Evolutionary conservation across 2,797 vertebrate genomes (phyloP).

Genomic region (Propithecus deckenii): DNA sequence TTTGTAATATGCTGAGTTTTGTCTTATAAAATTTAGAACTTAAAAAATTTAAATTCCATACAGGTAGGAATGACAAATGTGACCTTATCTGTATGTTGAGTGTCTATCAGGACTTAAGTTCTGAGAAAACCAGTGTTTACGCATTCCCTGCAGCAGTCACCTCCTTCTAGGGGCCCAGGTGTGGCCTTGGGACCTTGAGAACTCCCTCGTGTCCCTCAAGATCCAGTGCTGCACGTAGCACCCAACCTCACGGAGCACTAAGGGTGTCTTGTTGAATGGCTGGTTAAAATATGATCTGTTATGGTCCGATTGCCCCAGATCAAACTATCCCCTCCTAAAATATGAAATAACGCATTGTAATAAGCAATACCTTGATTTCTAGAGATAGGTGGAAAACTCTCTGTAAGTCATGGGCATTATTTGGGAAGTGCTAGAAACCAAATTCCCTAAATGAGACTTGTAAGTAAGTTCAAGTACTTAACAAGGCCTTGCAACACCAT

Average conservation of each 20-base stretch:
- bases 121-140: background rate
- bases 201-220: background rate
- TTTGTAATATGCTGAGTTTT: background rate
- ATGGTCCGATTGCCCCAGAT: background rate
- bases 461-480: background rate
- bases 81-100: background rate
- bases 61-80: background rate
- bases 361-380: background rate
- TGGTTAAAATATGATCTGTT: background rate
- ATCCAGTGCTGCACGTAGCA: background rate
- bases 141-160: background rate
- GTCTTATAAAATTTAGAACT: conserved; percentile 1
- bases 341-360: background rate
- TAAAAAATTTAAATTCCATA: background rate
- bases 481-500: background rate
- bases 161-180: background rate
- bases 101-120: background rate
- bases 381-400: background rate
- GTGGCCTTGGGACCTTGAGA: background rate
- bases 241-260: background rate
- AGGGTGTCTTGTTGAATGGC: background rate
- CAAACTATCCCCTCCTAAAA: background rate
- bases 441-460: background rate
- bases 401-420: background rate
- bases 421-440: background rate